Base-by-base conservation (phyloP, 2,888 invertebrate species). In the Lasioglossum figueresi region DNA sequence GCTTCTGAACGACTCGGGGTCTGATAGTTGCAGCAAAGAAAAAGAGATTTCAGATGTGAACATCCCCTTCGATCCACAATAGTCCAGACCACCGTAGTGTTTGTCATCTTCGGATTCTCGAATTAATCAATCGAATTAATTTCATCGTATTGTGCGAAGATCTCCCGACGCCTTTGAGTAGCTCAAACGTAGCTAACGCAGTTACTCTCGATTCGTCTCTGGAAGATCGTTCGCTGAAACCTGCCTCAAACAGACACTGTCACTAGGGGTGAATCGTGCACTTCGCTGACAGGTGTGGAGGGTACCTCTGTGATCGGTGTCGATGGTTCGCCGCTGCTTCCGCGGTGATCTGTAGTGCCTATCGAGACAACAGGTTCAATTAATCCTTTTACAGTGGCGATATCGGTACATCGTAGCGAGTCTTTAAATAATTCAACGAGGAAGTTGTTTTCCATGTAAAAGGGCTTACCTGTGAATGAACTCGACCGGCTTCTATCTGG, bases 251-350 rank as follows among this genome's bases (percentile, higher is more conserved):
- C 92, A 1, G 93, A 89, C 43, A 92, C 90, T 43, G 92, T 88
- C 2, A 90, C 85, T 52, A 94, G 80, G 72, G 92, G 93, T 16
- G 93, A 89, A 63, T 93, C 93, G 27, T 87, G 91, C 31, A 92
- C 93, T 79, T 94, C 95, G 88, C 93, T 94, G 52, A 93, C 92
- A 8, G 94, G 94, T 0, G 93, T 94, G n/a, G 95, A 94, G 8
- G 95, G 94, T 27, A 91, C 92, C 84, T 95, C 95, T 45, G 95
- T 95, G 75, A 94, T 94, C n/a, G 95, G 95, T 5, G 94, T 95
- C 48, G 95, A 93, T 48, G 93, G 93, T 88, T 93, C 95, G 23
- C 92, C 93, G 79, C 93, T 94, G 82, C 94, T 94, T 23, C 90
- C 90, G 16, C 92, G 94, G n/a, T 94, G 93, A 75, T 95, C 95